Evolutionary conservation across 2,797 vertebrate species (phyloP).

Genomic region (Hydrocynus forskahlii): DNA sequence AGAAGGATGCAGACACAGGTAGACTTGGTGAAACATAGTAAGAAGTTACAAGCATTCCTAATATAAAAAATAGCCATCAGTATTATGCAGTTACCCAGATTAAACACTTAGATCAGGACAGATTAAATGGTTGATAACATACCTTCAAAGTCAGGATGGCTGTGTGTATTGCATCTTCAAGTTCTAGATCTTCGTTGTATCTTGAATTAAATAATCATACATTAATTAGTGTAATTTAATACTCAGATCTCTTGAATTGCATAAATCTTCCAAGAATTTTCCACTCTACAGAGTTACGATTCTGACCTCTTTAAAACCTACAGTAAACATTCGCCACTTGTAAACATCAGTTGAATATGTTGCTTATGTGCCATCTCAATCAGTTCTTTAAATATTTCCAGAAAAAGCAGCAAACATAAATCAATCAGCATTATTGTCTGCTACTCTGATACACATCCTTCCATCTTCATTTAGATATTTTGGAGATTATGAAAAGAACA

Average conservation of each 20-base stretch:
- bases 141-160: conserved; percentile 98
- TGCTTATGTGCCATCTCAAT: too few species aligned
- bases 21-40: background rate
- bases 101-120: background rate
- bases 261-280: too few species aligned
- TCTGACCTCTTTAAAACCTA: too few species aligned
- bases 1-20: background rate
- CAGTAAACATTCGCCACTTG: background rate
- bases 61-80: background rate
- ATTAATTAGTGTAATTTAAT: background rate
- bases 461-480: too few species aligned
- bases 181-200: conserved; percentile 96
- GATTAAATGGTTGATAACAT: conserved; percentile 32
- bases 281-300: too few species aligned
- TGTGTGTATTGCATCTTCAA: conserved; percentile 99
- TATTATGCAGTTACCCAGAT: background rate
- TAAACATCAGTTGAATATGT: background rate
- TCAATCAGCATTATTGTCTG: too few species aligned
- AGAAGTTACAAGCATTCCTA: background rate
- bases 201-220: conserved; percentile 65
- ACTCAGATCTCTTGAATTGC: background rate
- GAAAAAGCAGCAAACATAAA: background rate
- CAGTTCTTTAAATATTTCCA: too few species aligned
- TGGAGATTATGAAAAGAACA: too few species aligned
- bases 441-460: too few species aligned